phyloP scores from a whole-genome alignment of 2,797 vertebrate genomes.

The Pseudochaenichthys georgianus region DNA sequence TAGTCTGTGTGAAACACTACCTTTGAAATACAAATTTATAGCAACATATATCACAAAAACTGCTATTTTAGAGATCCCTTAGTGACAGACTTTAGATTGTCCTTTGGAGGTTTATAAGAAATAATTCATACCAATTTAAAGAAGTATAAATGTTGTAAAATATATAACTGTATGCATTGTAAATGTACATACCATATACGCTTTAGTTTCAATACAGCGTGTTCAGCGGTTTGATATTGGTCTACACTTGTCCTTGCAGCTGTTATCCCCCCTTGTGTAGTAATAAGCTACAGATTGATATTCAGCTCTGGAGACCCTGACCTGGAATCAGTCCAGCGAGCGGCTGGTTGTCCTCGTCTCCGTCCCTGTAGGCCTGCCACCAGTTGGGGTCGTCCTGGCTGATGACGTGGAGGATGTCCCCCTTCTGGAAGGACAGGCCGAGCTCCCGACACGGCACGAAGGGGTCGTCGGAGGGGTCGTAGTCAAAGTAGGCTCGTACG shows the following conservation, averaged over 20 bases:
- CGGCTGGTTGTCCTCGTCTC: conserved; percentile 97
- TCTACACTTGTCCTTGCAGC: background rate
- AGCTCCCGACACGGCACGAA: conserved; percentile 97
- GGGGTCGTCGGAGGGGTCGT: conserved; percentile 97
- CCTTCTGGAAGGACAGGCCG: conserved; percentile 97
- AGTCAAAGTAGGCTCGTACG: conserved; percentile 96
- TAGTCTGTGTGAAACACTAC: too few species aligned
- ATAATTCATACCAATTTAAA: too few species aligned
- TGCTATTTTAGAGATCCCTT: too few species aligned
- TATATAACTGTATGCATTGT: background rate
- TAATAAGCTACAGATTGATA: conserved; percentile 26
- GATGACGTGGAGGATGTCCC: conserved; percentile 98
- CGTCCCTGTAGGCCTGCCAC: conserved; percentile 99
- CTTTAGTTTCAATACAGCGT: background rate
- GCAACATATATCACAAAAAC: too few species aligned
- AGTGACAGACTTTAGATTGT: too few species aligned
- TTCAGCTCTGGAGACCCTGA: conserved; percentile 63
- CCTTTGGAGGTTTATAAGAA: too few species aligned
- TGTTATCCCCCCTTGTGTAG: conserved; percentile 8
- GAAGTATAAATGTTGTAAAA: background rate
- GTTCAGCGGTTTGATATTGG: background rate
- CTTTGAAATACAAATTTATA: too few species aligned
- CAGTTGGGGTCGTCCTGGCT: conserved; percentile 98
- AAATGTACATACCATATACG: background rate
- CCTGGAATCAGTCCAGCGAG: conserved; percentile 97